Evolutionary conservation across 2,113 vertebrate species (phyloP).

Genomic region (Hystrix cristata): DNA sequence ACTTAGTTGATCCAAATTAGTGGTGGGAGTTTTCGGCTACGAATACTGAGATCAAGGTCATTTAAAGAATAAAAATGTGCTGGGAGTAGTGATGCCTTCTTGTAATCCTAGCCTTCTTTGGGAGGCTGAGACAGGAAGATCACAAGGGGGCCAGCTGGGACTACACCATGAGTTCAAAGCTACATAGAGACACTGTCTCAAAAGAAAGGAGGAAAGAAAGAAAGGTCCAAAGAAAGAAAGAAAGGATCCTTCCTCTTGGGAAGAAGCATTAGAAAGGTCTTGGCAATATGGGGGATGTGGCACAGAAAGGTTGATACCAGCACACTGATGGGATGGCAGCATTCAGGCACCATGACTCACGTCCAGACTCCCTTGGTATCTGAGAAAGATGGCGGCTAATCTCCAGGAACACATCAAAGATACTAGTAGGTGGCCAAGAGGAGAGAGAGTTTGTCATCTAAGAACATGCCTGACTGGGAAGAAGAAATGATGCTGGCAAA

Average conservation of each 20-base stretch:
- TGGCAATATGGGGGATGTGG: background rate
- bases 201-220: background rate
- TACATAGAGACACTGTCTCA: background rate
- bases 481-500: slow-evolving; percentile 39
- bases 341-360: background rate
- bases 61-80: background rate
- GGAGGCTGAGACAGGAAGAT: background rate
- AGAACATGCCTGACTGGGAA: background rate
- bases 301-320: background rate
- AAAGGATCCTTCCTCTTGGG: background rate
- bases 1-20: background rate
- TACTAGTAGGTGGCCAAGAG: background rate
- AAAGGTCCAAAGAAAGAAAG: background rate
- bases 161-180: background rate
- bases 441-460: background rate
- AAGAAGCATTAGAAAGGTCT: background rate
- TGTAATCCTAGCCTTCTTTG: background rate
- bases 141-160: background rate
- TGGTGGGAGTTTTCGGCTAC: background rate
- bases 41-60: background rate
- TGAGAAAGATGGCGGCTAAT: background rate
- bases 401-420: slow-evolving; percentile 3
- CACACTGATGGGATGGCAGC: background rate
- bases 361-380: background rate
- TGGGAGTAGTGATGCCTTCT: background rate